Conservation (phyloP, 2,797 vertebrate genomes). For the Toxotes lorentzi region DNA sequence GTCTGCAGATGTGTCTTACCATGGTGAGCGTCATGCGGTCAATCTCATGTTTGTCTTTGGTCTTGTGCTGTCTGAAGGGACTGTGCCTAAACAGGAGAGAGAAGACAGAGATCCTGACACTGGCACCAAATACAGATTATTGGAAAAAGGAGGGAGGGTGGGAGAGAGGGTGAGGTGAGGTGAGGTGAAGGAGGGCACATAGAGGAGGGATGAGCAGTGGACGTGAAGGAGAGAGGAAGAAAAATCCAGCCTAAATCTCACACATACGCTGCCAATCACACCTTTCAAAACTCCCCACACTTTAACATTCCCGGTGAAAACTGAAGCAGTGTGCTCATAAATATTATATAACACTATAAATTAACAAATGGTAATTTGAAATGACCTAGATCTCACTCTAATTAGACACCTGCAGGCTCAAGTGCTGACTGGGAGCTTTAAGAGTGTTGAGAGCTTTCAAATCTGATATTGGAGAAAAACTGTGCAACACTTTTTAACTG, state of each 20-base stretch:
- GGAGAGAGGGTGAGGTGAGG: neutral
- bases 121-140: neutral
- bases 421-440: slow-evolving; percentile 5
- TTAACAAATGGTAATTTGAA: slow-evolving; percentile 19
- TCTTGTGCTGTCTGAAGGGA: slow-evolving; percentile 99
- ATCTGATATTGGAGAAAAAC: no score
- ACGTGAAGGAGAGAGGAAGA: neutral
- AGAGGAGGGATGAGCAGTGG: neutral
- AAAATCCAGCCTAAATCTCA: neutral
- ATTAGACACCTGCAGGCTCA: slow-evolving; percentile 13
- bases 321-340: neutral
- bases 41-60: slow-evolving; percentile 99
- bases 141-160: neutral
- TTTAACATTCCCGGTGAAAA: neutral
- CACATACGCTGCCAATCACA: neutral
- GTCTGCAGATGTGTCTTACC: slow-evolving; percentile 84
- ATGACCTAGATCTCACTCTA: slow-evolving; percentile 29
- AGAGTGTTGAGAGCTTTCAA: neutral
- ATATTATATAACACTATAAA: slow-evolving; percentile 7
- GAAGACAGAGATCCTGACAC: slow-evolving; percentile 2
- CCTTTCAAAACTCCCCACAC: neutral
- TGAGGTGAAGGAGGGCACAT: neutral
- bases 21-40: slow-evolving; percentile 98
- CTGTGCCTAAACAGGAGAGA: slow-evolving; percentile 89
- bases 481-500: no score